A percentile compares a stretch with the other conserved stretches of the same genome.
Evolutionary conservation across 2,113 vertebrate genomes (phyloP).

Genomic region (Ellobius talpinus): DNA sequence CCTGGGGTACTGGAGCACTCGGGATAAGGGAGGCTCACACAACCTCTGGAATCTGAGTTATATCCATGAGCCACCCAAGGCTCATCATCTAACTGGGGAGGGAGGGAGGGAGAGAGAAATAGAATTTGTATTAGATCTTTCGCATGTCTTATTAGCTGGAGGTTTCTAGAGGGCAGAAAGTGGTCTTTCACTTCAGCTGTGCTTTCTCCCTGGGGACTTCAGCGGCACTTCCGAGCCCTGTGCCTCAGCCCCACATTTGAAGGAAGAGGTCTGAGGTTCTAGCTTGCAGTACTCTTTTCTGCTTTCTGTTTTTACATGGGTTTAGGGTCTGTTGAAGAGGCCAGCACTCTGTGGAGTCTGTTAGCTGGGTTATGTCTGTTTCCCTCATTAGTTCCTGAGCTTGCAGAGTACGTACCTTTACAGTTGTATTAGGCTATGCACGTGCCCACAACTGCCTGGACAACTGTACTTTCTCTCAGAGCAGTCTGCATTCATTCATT

Average conservation of each 20-base stretch:
- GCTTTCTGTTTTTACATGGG: neutral
- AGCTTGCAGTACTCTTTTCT: neutral
- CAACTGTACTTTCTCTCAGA: neutral
- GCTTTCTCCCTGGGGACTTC: neutral
- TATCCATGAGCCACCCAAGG: neutral
- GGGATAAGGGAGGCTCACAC: neutral
- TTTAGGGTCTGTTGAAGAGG: neutral
- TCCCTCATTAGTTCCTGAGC: neutral
- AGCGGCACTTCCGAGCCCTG: rapidly evolving
- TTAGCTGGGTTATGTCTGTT: slow-evolving; percentile 1
- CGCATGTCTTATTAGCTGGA: neutral
- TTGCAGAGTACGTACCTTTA: neutral
- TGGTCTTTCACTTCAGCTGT: neutral
- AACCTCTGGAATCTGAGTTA: neutral
- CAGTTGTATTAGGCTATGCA: neutral
- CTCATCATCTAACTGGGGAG: neutral
- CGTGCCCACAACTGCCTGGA: neutral
- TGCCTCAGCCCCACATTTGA: neutral
- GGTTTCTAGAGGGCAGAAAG: neutral
- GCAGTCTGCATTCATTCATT: neutral
- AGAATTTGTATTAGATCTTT: neutral
- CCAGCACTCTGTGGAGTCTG: neutral
- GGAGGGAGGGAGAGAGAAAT: neutral
- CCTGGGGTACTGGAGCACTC: neutral
- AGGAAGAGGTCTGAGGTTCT: neutral